These are phyloP conservation scores for Sciurus carolinensis DNA, from an alignment of 2,797 vertebrate genomes.

Conservation along the genomic window DNA sequence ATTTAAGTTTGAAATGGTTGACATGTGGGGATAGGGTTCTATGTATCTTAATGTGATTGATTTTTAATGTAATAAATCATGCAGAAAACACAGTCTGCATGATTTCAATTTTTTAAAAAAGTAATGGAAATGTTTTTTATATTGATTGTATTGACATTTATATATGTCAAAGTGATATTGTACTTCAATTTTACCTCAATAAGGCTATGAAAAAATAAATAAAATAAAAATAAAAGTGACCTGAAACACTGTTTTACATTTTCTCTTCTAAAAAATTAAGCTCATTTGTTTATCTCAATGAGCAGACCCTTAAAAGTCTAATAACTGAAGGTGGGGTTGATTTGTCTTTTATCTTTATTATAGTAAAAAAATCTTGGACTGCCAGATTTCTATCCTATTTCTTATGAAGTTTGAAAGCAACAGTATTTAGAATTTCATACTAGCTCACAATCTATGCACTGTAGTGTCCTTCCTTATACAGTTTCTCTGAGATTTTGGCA, in stretches of 20 bases:
- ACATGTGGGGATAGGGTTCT: no score
- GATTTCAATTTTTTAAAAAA: no score
- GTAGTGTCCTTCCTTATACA: not conserved
- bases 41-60: no score
- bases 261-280: not conserved
- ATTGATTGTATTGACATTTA: no score
- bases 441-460: not conserved
- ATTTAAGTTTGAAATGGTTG: no score
- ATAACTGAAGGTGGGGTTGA: not conserved
- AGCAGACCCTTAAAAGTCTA: slow-evolving; percentile 10
- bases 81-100: no score
- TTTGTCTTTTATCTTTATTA: not conserved
- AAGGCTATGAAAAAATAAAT: no score
- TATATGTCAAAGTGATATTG: no score
- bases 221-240: not conserved
- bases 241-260: not conserved
- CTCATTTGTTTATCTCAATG: not conserved
- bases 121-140: no score
- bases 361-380: not conserved
- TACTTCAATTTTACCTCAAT: no score
- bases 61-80: no score
- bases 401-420: not conserved
- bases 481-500: not conserved
- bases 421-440: not conserved
- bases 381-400: not conserved